phyloP scores from a whole-genome alignment of 2,888 invertebrate species.

The Cephus rjabovi region DNA sequence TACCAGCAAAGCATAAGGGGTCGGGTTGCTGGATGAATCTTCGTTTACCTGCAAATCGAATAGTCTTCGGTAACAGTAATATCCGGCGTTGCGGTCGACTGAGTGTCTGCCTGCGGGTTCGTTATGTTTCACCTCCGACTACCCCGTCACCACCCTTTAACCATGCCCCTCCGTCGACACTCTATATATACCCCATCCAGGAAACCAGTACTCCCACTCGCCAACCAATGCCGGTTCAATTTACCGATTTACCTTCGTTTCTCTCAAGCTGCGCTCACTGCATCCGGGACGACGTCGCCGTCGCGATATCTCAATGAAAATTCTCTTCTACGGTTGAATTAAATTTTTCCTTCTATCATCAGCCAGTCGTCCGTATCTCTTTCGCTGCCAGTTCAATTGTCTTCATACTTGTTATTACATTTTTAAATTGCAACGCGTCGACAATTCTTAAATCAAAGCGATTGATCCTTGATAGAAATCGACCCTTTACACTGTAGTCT shows the following conservation, averaged over 20 bases:
- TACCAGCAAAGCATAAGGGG: not conserved
- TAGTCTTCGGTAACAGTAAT: constrained; percentile 58
- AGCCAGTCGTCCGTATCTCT: too few species aligned
- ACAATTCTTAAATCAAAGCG: too few species aligned
- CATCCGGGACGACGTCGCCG: too few species aligned
- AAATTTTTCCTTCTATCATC: too few species aligned
- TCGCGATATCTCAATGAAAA: too few species aligned
- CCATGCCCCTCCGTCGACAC: too few species aligned
- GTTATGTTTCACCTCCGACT: constrained; percentile 42
- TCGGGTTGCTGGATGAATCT: constrained; percentile 39
- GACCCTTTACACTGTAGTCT: too few species aligned
- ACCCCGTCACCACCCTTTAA: constrained; percentile 13
- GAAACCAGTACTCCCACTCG: constrained; percentile 22
- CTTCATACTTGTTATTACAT: too few species aligned
- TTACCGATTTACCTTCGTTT: constrained; percentile 29
- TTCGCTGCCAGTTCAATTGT: too few species aligned
- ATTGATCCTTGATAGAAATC: too few species aligned
- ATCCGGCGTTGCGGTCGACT: constrained; percentile 47
- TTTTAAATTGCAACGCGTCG: too few species aligned
- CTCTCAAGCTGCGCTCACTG: not conserved
- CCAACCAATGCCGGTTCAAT: constrained; percentile 36
- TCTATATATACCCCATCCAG: constrained; percentile 7
- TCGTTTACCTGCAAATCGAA: constrained; percentile 56
- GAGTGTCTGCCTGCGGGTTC: constrained; percentile 40
- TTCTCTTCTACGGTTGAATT: too few species aligned